A percentile compares a stretch with the other conserved stretches of the same genome.
Evolutionary conservation across 2,113 vertebrate genomes (phyloP).

Genomic region (Pycnonotus jocosus): DNA sequence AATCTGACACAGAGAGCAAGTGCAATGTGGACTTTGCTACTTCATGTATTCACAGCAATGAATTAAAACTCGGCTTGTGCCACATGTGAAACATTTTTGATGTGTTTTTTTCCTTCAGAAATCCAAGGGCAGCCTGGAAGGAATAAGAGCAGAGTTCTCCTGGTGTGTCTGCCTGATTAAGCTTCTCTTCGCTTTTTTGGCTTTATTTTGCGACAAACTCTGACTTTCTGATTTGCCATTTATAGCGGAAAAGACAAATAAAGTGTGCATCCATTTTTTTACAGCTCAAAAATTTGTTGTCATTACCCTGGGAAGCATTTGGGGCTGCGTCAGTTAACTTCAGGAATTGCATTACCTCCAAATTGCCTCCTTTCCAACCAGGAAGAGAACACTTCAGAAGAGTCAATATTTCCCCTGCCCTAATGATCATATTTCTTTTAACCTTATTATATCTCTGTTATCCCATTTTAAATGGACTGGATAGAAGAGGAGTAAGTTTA

Average conservation of each 20-base stretch:
- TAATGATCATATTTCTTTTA: neutral
- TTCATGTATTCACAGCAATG: accelerated
- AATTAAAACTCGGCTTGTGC: neutral
- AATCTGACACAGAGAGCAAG: accelerated
- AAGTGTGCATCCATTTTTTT: neutral
- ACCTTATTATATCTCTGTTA: neutral
- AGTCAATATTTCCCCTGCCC: neutral
- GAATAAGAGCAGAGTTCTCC: neutral
- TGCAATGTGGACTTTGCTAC: neutral
- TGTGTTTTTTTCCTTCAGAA: neutral
- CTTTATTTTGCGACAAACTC: neutral
- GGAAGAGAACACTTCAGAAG: neutral
- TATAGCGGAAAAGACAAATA: neutral
- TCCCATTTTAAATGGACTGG: neutral
- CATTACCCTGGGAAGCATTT: neutral
- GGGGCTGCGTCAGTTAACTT: neutral
- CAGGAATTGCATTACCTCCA: neutral
- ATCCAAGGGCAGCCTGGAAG: neutral
- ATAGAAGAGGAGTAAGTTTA: neutral
- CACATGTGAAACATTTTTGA: neutral
- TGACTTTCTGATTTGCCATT: neutral
- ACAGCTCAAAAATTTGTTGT: neutral
- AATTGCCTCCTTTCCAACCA: neutral
- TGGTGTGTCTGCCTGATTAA: neutral
- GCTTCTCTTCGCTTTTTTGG: neutral